Conservation (phyloP, 2,888 invertebrate genomes). For the Celastrina argiolus region DNA sequence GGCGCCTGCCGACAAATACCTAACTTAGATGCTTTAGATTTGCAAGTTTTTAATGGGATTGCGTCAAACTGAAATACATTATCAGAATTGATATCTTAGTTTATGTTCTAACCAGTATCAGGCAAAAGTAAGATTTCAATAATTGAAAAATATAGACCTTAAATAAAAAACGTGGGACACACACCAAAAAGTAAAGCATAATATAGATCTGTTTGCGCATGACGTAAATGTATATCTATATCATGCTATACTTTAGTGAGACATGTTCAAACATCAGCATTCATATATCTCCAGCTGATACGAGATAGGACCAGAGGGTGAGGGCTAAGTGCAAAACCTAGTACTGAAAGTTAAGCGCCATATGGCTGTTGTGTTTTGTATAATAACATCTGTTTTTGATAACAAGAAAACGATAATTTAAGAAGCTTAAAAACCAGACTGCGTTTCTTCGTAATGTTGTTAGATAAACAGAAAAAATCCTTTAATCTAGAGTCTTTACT, state of each 20-base stretch:
- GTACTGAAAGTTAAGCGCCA: conserved; percentile 43
- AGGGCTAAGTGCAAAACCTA: conserved; percentile 53
- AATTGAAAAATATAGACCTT: no score
- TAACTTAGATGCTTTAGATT: conserved; percentile 2
- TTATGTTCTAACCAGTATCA: no score
- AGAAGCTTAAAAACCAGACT: no score
- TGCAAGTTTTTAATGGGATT: conserved; percentile 8
- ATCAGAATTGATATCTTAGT: neutral
- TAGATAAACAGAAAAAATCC: no score
- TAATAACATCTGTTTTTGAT: no score
- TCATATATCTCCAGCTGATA: neutral
- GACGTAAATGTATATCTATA: neutral
- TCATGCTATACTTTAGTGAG: neutral
- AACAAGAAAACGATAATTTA: no score
- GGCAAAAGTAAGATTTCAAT: no score
- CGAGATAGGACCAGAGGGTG: conserved; percentile 17
- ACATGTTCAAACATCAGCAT: neutral
- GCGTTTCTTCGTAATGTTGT: no score
- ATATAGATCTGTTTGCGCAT: no score
- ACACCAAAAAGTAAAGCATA: no score
- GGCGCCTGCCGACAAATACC: conserved; percentile 11
- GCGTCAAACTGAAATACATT: conserved; percentile 4
- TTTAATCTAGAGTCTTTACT: no score
- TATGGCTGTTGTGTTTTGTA: neutral
- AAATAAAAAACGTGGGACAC: no score